Base-by-base conservation (phyloP, 2,888 invertebrate genomes). In the Blera fallax region DNA sequence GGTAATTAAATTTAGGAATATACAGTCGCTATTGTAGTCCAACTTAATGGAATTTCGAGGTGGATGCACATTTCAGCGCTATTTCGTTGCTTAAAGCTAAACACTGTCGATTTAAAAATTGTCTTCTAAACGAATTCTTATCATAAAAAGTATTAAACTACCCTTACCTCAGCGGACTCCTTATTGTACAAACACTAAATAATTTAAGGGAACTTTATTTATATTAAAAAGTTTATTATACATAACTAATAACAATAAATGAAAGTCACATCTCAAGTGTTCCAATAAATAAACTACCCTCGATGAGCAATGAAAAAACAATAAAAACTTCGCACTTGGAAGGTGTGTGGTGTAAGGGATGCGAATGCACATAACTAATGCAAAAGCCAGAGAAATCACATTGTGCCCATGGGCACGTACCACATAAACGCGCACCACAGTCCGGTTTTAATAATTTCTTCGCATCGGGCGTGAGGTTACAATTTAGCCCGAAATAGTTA, bases 391-490 rank as follows among this genome's bases (percentile, higher is more conserved):
- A 40, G 37, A 79, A 77, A 81, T 84, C 85, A 34, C 81, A 81
- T 60, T 76, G 70, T 81, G 54, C 77, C 60, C 70, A 73, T 40
- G 72, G 77, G 76, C 85, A 85, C 85, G 85, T 81, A 81, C 81
- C 65, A 60, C 67, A 77, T 81, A 81, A 81, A 81, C 18, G 76
- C 60, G 85, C 81, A 58, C 76, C 85, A 81, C 64, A 24, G 70
- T 70, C 76, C 60, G 45, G 56, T 79, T 29, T 56, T 62, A 79
- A 67, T 74, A 48, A 67, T 69, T 50, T 37, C 50, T 37, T 21
- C 6, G 50, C 54, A 40, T 6, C 54, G 11, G 50, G 58, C 64
- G 76, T 65, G 78, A 65, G 67, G 52, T 54, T 73, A 83, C 48
- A 65, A 56, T 4, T 32, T 69, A 54, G 11, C 72, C 52, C 18